Evolutionary conservation across 1,140 invertebrate genomes (phyloP).

Genomic region (Reticulitermes speratus): DNA sequence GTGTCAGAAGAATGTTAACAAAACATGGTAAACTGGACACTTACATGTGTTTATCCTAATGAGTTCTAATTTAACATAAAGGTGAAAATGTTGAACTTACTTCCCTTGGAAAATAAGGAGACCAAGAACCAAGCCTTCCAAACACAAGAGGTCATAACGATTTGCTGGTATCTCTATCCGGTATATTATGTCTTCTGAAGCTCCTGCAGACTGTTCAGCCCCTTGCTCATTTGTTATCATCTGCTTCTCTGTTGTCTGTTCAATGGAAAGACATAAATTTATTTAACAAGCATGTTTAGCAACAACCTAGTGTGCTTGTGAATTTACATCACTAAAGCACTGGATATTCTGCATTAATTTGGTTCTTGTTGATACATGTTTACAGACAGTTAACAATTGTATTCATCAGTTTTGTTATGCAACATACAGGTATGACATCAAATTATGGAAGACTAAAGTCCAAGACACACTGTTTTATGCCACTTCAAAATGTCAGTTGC

Average conservation of each 20-base stretch:
- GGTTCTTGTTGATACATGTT: background rate
- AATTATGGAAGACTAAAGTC: no score
- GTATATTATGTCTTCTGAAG: constrained; percentile 84
- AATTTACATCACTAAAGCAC: background rate
- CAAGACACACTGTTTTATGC: no score
- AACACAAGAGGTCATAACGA: constrained; percentile 93
- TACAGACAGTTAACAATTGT: background rate
- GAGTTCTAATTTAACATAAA: no score
- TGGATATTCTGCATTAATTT: background rate
- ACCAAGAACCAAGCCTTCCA: constrained; percentile 87
- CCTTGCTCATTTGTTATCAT: constrained; percentile 89
- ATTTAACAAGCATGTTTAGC: constrained; percentile 4
- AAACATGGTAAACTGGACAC: no score
- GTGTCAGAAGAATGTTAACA: no score
- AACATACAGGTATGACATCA: no score
- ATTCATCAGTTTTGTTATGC: background rate
- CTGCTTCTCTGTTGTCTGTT: constrained; percentile 86
- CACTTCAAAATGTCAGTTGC: no score
- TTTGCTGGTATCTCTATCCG: constrained; percentile 99
- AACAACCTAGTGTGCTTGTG: background rate
- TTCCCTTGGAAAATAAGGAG: constrained; percentile 87
- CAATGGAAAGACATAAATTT: constrained; percentile 38
- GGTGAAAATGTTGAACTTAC: constrained; percentile 53
- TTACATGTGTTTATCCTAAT: no score
- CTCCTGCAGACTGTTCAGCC: constrained; percentile 56